Evolutionary conservation across 2,797 vertebrate genomes (phyloP).

Genomic region (Glossophaga mutica): DNA sequence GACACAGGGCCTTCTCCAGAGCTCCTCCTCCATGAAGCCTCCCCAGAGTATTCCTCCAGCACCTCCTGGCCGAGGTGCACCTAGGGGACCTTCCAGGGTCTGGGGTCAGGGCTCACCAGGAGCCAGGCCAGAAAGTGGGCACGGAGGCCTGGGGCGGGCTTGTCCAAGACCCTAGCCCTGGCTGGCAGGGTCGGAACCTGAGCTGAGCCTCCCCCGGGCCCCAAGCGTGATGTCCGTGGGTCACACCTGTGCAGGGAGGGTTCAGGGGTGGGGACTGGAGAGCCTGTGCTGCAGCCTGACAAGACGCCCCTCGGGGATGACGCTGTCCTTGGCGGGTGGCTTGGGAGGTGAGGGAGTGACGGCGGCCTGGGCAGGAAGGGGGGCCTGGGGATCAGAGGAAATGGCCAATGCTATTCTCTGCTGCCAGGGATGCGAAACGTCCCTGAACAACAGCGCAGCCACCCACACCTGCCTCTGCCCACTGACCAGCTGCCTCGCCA

Average conservation of each 20-base stretch:
- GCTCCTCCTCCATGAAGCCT: not conserved
- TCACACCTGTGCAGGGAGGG: not conserved
- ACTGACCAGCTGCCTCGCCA: rapidly evolving
- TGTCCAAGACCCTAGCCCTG: not conserved
- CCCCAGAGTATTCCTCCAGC: not conserved
- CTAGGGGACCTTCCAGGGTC: not conserved
- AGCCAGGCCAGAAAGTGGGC: not conserved
- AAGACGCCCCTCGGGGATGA: not conserved
- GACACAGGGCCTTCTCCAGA: not conserved
- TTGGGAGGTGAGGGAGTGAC: rapidly evolving
- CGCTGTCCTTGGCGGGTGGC: rapidly evolving
- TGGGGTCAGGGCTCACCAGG: not conserved
- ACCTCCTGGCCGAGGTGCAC: not conserved
- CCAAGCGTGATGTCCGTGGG: not conserved
- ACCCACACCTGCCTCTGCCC: not conserved
- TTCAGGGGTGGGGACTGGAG: not conserved
- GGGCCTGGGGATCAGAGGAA: rapidly evolving
- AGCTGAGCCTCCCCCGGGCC: not conserved
- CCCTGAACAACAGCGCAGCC: not conserved
- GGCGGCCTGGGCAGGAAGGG: rapidly evolving
- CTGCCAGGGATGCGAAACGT: not conserved
- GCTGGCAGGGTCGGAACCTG: not conserved
- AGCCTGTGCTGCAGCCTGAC: not conserved
- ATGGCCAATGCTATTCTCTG: rapidly evolving
- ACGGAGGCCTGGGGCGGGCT: not conserved